These are phyloP conservation scores for Ceuthmochares aereus DNA, from an alignment of 2,113 vertebrate species.

Conservation along the genomic window DNA sequence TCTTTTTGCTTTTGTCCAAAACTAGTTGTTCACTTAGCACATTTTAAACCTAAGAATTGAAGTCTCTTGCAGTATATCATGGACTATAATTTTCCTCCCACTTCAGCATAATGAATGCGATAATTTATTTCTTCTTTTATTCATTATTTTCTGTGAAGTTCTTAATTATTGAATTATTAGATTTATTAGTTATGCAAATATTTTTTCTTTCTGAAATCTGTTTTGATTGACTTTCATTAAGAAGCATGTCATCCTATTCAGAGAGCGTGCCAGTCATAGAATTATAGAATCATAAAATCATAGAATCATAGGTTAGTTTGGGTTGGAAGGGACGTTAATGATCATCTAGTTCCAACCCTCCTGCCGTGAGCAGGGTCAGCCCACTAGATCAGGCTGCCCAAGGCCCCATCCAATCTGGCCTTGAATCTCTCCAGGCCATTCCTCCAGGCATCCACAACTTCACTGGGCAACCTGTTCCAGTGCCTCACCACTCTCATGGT, in stretches of 20 bases:
- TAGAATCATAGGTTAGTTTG: too few relatives aligned
- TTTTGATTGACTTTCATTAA: not conserved
- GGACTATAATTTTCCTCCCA: conserved; percentile 6
- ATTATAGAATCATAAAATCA: too few relatives aligned
- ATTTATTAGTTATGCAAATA: not conserved
- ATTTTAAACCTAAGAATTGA: not conserved
- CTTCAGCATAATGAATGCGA: not conserved
- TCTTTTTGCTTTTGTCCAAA: not conserved
- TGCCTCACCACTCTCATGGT: too few relatives aligned
- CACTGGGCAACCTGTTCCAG: too few relatives aligned
- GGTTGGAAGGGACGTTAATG: too few relatives aligned
- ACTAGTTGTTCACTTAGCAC: not conserved
- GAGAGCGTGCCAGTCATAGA: not conserved
- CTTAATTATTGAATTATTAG: not conserved
- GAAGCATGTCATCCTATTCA: not conserved
- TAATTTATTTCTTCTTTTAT: not conserved
- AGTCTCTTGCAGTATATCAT: not conserved
- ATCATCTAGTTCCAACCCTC: too few relatives aligned
- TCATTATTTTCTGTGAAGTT: not conserved
- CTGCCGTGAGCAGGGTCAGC: too few relatives aligned
- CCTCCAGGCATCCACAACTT: too few relatives aligned
- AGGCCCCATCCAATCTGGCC: too few relatives aligned
- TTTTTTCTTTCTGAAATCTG: not conserved
- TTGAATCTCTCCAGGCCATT: too few relatives aligned
- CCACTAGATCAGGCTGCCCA: too few relatives aligned